Percentiles rank a stretch among this genome's conserved stretches.
These are phyloP conservation scores for Mimumesa dahlbomi DNA, from an alignment of 2,888 invertebrate species.

Conservation along the genomic window DNA sequence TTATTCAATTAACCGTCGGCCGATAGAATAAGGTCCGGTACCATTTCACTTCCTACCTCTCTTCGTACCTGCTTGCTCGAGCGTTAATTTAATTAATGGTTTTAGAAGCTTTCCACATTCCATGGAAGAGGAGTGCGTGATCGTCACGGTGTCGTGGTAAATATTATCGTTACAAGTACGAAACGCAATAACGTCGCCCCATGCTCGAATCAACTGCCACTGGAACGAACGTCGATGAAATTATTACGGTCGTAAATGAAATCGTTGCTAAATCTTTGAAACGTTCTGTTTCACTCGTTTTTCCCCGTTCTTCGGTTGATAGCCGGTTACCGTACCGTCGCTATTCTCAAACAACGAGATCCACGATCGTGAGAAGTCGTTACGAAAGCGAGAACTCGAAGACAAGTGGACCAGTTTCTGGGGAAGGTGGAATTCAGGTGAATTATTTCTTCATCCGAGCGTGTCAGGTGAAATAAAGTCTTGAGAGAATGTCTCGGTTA, in stretches of 20 bases:
- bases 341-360: constrained; percentile 31
- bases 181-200: constrained; percentile 5
- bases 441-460: constrained; percentile 39
- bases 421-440: constrained; percentile 30
- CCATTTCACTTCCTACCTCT: constrained; percentile 38
- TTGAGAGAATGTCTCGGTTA: constrained; percentile 18
- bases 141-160: constrained; percentile 13
- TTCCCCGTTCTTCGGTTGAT: neutral
- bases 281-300: constrained; percentile 1
- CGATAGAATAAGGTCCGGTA: constrained; percentile 5
- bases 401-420: constrained; percentile 52
- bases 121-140: constrained; percentile 34
- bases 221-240: constrained; percentile 27
- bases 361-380: constrained; percentile 37
- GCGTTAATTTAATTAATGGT: constrained; percentile 53
- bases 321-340: neutral
- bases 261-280: constrained; percentile 21
- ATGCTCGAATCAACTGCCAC: constrained; percentile 24
- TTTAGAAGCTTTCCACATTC: constrained; percentile 31
- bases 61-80: constrained; percentile 40
- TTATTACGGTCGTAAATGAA: constrained; percentile 27
- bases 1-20: constrained; percentile 25
- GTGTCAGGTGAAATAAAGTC: constrained; percentile 21
- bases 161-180: constrained; percentile 20
- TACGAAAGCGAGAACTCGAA: constrained; percentile 37